These are phyloP conservation scores for Nannobrachium achirus DNA, from an alignment of 2,113 vertebrate species.

Conservation along the genomic window DNA sequence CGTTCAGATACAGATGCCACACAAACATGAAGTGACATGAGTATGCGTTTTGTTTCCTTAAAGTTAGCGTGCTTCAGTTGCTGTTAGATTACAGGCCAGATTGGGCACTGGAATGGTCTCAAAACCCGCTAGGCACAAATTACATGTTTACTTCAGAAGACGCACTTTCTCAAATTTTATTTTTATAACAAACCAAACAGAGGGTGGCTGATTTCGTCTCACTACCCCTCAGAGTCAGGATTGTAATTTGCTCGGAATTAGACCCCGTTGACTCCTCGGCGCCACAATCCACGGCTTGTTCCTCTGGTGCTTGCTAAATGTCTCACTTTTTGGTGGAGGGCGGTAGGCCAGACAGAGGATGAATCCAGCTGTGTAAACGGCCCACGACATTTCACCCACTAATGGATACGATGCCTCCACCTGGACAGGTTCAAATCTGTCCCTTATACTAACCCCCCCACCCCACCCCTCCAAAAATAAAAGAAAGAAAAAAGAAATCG, in stretches of 20 bases:
- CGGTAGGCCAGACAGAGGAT: slow-evolving; percentile 34
- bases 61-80: slow-evolving; percentile 26
- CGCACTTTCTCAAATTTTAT: slow-evolving; percentile 51
- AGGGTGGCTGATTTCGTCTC: slow-evolving; percentile 49
- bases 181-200: slow-evolving; percentile 61
- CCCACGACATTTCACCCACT: slow-evolving; percentile 41
- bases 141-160: slow-evolving; percentile 66
- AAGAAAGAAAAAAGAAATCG: not conserved
- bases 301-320: slow-evolving; percentile 59
- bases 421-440: slow-evolving; percentile 25
- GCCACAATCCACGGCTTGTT: slow-evolving; percentile 65
- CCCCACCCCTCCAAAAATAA: not conserved
- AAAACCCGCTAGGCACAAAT: slow-evolving; percentile 66
- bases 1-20: slow-evolving; percentile 43
- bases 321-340: slow-evolving; percentile 48
- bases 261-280: slow-evolving; percentile 40
- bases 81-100: slow-evolving; percentile 66
- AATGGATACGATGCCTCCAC: slow-evolving; percentile 30
- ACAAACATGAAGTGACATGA: slow-evolving; percentile 32
- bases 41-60: slow-evolving; percentile 36
- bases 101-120: slow-evolving; percentile 47
- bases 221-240: slow-evolving; percentile 51
- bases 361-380: slow-evolving; percentile 64
- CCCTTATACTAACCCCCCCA: slow-evolving; percentile 29
- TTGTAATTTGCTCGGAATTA: slow-evolving; percentile 68